phyloP scores from a whole-genome alignment of 2,113 vertebrate species.

The Thalassarche chlororhynchos region DNA sequence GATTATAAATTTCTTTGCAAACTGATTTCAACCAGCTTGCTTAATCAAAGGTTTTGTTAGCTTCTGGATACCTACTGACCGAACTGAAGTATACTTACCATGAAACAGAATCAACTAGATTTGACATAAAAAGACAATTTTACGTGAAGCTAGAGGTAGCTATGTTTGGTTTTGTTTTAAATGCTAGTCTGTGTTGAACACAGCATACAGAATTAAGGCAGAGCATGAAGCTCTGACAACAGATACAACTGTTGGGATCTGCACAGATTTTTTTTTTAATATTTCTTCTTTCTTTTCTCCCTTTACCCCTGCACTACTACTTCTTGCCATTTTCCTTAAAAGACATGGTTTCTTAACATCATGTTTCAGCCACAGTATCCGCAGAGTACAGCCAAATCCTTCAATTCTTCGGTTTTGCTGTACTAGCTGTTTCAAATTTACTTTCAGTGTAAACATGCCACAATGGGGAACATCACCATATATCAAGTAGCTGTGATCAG shows the following conservation, averaged over 20 bases:
- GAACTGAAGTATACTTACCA: neutral
- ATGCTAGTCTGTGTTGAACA: neutral
- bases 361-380: neutral
- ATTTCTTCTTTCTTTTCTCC: neutral
- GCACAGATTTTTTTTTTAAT: neutral
- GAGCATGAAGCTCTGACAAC: neutral
- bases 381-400: neutral
- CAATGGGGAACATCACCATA: conserved; percentile 1
- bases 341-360: neutral
- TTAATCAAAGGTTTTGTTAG: neutral
- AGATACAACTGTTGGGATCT: neutral
- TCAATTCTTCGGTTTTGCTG: neutral
- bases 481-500: conserved; percentile 55
- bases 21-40: neutral
- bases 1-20: neutral
- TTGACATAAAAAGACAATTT: neutral
- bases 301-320: neutral
- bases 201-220: neutral
- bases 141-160: neutral
- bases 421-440: neutral
- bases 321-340: neutral
- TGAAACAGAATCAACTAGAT: neutral
- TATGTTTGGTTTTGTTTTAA: neutral
- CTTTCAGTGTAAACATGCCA: conserved; percentile 14
- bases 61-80: neutral